Evolutionary conservation across 2,888 invertebrate species (phyloP).

Genomic region (Tetragonisca angustula): DNA sequence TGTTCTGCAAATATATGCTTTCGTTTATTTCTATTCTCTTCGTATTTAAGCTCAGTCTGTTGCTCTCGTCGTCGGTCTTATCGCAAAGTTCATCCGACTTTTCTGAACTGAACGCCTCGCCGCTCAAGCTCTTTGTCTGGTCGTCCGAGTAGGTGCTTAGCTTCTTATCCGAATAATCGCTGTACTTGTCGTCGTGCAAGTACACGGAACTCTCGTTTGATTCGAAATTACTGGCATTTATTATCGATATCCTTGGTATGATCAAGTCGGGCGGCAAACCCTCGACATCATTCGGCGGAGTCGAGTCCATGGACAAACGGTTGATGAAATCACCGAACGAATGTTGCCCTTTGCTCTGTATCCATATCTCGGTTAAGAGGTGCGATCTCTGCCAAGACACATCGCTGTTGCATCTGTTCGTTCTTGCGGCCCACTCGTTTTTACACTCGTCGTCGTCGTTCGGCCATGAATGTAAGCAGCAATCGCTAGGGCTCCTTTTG

Average conservation of each 20-base stretch:
- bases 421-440: conserved; percentile 66
- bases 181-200: conserved; percentile 68
- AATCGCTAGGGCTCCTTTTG: conserved; percentile 70
- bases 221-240: conserved; percentile 81
- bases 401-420: conserved; percentile 79
- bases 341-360: conserved; percentile 73
- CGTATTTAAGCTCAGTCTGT: conserved; percentile 57
- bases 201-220: conserved; percentile 82
- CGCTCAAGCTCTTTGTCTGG: conserved; percentile 77
- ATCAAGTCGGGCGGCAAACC: conserved; percentile 68
- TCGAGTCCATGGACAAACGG: conserved; percentile 63
- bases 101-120: conserved; percentile 76
- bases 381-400: conserved; percentile 79
- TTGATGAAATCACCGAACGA: conserved; percentile 69
- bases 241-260: conserved; percentile 81
- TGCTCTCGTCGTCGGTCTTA: conserved; percentile 70
- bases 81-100: conserved; percentile 74
- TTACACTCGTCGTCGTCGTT: conserved; percentile 52
- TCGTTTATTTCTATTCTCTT: conserved; percentile 17
- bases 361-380: conserved; percentile 76
- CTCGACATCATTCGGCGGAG: conserved; percentile 45
- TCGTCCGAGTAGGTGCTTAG: conserved; percentile 72
- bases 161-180: conserved; percentile 68
- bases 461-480: conserved; percentile 70
- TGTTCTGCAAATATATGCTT: conserved; percentile 26